These are phyloP conservation scores for Mesochorus sp. DNA, from an alignment of 2,888 invertebrate genomes.

Conservation along the genomic window DNA sequence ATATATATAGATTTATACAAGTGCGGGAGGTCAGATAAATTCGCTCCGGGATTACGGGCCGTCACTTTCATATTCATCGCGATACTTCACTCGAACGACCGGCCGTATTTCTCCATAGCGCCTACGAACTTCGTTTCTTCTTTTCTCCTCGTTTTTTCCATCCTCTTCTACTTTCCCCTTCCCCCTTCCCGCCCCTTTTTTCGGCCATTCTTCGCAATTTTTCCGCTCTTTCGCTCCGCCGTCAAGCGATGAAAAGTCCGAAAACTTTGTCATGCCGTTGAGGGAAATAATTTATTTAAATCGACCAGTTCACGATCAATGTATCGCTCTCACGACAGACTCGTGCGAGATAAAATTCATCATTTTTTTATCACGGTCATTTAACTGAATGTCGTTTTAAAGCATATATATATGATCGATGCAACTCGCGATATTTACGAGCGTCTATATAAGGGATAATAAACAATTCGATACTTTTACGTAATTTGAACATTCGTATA, in stretches of 20 bases:
- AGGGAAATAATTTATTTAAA: slow-evolving; percentile 2
- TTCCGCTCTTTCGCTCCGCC: slow-evolving; percentile 19
- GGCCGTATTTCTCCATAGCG: slow-evolving; percentile 72
- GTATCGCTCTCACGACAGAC: not conserved
- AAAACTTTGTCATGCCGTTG: not conserved
- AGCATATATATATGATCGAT: no score
- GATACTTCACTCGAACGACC: slow-evolving; percentile 78
- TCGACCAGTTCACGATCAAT: slow-evolving; percentile 1
- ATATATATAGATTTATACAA: not conserved
- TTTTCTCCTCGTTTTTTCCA: slow-evolving; percentile 40
- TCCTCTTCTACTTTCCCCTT: not conserved
- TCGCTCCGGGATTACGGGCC: slow-evolving; percentile 77
- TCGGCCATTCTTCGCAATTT: slow-evolving; percentile 25
- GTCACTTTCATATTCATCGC: slow-evolving; percentile 81
- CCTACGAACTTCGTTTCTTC: slow-evolving; percentile 55
- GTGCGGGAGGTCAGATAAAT: slow-evolving; percentile 76
- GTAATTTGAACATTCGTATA: no score
- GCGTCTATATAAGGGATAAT: no score
- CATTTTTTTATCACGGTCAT: not conserved
- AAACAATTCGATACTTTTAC: no score
- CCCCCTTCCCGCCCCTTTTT: not conserved
- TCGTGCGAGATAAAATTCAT: not conserved
- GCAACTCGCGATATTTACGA: no score
- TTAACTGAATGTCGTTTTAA: no score
- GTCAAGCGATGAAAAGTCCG: slow-evolving; percentile 34